These are phyloP conservation scores for Paratilapia polleni DNA, from an alignment of 2,113 vertebrate species.

Conservation along the genomic window DNA sequence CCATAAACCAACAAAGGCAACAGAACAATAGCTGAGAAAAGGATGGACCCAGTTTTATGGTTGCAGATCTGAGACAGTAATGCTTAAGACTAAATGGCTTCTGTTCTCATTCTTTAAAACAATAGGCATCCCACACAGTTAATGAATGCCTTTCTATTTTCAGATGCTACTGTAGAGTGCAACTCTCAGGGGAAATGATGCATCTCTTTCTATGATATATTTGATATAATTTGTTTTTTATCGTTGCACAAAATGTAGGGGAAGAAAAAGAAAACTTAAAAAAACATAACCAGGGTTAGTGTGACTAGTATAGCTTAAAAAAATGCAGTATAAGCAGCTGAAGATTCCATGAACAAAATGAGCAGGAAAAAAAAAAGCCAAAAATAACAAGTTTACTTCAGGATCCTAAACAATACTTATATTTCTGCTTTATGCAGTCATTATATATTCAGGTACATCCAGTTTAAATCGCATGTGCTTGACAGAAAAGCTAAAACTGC, in stretches of 20 bases:
- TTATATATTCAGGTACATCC: no score
- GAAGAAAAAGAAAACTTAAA: not conserved
- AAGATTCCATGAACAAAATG: no score
- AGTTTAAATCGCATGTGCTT: not conserved
- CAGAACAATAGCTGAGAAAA: not conserved
- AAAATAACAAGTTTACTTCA: not conserved
- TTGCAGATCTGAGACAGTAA: not conserved
- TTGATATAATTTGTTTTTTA: not conserved
- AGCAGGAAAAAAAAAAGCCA: no score
- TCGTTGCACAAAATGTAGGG: not conserved
- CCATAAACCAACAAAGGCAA: not conserved
- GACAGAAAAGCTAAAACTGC: not conserved
- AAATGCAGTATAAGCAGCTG: not conserved
- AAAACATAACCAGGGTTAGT: not conserved
- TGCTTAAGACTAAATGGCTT: slow-evolving; percentile 17
- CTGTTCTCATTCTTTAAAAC: slow-evolving; percentile 37
- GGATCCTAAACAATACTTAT: no score
- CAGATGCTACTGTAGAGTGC: slow-evolving; percentile 23
- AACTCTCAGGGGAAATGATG: slow-evolving; percentile 30
- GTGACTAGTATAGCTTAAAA: fast-evolving
- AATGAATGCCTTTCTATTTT: slow-evolving; percentile 54
- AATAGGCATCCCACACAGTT: slow-evolving; percentile 39
- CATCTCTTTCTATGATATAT: not conserved
- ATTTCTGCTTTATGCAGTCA: no score
- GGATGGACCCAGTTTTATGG: not conserved